Evolutionary conservation across 1,140 invertebrate species (phyloP).

Genomic region (Nautilus pompilius): DNA sequence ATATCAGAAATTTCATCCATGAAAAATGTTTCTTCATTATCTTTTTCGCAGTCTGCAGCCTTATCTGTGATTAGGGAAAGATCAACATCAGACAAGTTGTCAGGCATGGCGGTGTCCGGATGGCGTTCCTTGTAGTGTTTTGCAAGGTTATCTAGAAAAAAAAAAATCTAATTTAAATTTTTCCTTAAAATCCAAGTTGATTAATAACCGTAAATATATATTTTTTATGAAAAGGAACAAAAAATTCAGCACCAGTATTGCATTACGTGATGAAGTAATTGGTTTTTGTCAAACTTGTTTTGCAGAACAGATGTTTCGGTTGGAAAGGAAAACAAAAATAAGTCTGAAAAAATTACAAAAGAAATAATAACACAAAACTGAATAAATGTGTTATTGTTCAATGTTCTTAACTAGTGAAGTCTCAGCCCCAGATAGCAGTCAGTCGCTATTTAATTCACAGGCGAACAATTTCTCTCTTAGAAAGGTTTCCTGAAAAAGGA

Average conservation of each 20-base stretch:
- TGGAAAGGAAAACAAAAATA: background rate
- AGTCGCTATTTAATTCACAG: no score
- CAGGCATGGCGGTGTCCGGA: constrained; percentile 25
- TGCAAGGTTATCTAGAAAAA: constrained; percentile 34
- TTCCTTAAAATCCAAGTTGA: background rate
- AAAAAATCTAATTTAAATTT: background rate
- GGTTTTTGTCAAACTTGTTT: background rate
- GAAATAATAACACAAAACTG: no score
- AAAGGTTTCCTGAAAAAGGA: no score
- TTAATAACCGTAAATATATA: background rate
- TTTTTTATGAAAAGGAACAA: background rate
- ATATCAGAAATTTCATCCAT: background rate
- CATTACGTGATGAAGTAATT: background rate
- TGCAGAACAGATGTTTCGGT: background rate
- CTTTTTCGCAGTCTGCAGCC: background rate
- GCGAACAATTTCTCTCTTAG: no score
- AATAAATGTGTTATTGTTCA: no score
- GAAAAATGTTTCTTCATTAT: background rate
- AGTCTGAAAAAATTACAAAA: no score
- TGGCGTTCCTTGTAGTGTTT: constrained; percentile 49
- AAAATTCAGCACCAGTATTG: background rate
- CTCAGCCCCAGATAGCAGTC: no score
- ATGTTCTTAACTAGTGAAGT: no score
- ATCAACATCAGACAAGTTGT: constrained; percentile 31
- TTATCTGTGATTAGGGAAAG: no score